Evolutionary conservation across 2,888 invertebrate genomes (phyloP).

Genomic region (Meghimatium bilineatum): DNA sequence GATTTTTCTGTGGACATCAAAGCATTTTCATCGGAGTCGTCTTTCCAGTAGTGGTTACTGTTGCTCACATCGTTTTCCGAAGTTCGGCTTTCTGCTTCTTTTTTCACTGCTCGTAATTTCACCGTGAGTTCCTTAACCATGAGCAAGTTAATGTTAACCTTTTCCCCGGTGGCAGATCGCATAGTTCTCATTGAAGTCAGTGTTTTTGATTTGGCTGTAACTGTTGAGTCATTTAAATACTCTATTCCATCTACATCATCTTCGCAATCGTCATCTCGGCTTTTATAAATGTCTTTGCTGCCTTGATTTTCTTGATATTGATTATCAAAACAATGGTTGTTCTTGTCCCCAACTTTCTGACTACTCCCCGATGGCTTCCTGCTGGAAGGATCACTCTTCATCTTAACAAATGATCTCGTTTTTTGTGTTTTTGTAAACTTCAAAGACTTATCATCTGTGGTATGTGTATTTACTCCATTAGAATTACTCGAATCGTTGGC

Average conservation of each 20-base stretch:
- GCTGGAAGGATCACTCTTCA: neutral
- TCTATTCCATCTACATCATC: neutral
- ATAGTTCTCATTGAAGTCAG: neutral
- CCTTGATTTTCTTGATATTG: neutral
- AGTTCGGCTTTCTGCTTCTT: neutral
- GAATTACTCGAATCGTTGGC: neutral
- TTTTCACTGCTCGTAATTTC: constrained; percentile 39
- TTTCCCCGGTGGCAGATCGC: neutral
- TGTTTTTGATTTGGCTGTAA: neutral
- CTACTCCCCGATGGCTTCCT: neutral
- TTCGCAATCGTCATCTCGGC: neutral
- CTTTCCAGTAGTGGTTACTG: neutral
- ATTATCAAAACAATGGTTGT: neutral
- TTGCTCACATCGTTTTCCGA: neutral
- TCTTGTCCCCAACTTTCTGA: neutral
- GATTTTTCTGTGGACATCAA: neutral
- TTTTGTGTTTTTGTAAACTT: neutral
- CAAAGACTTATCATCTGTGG: neutral
- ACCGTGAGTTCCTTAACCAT: constrained; percentile 45
- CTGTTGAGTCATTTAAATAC: neutral
- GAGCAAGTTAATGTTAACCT: constrained; percentile 18
- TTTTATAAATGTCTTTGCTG: neutral
- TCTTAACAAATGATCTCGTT: constrained; percentile 30
- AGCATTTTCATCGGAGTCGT: neutral
- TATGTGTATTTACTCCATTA: neutral